phyloP scores from a whole-genome alignment of 2,888 invertebrate genomes.

The Acleris cristana region DNA sequence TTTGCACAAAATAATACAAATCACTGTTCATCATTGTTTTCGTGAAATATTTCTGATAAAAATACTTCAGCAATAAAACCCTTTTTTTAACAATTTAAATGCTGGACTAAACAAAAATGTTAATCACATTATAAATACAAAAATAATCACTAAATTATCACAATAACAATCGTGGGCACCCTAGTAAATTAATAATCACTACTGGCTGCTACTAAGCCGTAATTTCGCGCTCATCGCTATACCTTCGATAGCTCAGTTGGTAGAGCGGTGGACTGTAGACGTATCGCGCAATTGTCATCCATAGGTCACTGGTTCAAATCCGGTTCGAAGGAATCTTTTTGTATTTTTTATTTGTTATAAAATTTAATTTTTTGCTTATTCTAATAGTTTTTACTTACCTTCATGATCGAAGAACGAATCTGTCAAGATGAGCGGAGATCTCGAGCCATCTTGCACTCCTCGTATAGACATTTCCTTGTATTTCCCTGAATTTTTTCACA shows the following conservation, averaged over 20 bases:
- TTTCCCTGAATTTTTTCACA: slow-evolving; percentile 29
- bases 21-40: too few species aligned
- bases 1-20: too few species aligned
- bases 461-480: slow-evolving; percentile 67
- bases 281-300: slow-evolving; percentile 62
- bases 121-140: not conserved
- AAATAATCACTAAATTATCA: not conserved
- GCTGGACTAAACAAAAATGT: too few species aligned
- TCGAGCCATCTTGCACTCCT: slow-evolving; percentile 74
- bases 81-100: too few species aligned
- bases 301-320: slow-evolving; percentile 87
- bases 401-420: slow-evolving; percentile 78
- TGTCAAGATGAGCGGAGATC: slow-evolving; percentile 70
- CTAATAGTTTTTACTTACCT: slow-evolving; percentile 55
- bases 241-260: slow-evolving; percentile 48
- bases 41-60: too few species aligned
- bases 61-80: too few species aligned
- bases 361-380: not conserved
- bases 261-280: slow-evolving; percentile 46
- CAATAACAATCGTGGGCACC: slow-evolving; percentile 46
- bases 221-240: slow-evolving; percentile 41
- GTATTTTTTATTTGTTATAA: slow-evolving; percentile 36
- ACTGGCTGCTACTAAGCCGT: slow-evolving; percentile 11
- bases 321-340: slow-evolving; percentile 82
- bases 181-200: slow-evolving; percentile 38